Evolutionary conservation across 2,888 invertebrate genomes (phyloP), one percentile per base, ranked within the genome.

Genomic region (Drosophila longiperda): DNA sequence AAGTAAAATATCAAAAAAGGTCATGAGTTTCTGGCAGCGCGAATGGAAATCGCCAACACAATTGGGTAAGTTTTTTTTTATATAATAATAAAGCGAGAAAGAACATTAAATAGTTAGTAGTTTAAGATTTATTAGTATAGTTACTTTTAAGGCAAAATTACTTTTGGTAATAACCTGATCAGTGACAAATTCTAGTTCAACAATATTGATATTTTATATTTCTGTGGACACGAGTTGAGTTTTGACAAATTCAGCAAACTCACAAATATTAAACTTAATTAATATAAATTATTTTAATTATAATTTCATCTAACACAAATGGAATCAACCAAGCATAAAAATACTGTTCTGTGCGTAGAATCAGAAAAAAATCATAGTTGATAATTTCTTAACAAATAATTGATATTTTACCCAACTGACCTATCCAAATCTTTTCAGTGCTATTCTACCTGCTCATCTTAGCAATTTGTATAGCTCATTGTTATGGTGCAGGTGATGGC

Each of bases 21-120:
- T 32, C 69, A 84, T 74, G 74, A 53, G 50, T 49, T 55, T 32
- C 20, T 33, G 55, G 55, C 68, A 65, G 50, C 40, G 52, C 20
- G 42, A 17, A n/a, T 34, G 48, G 64, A 78, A 55, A 58, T 34
- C 40, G 59, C 59, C 83, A 52, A 48, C 63, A 48, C 50, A 66
- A 52, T 52, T 63, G 77, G 89, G 83, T 83, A 12, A 88, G 89
- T 66, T 52, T 32, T 29, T 29, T 29, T 15, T 20, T 11, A 34
- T 36, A 42, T 36, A 53, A 49, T 36, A 34, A 17, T 32, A n/a
- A 48, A 11, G 3, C 15, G 33, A 12, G 7, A 52, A 33, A 3
- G 0, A 11, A 11, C 26, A 15, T 11, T 20, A 33, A 20, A 20
- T 33, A 52, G 3, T 17, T 50, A 7, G 17, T 29, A 49, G 1